Evolutionary conservation across 92 coral and sea anemone species (phyloP).

Genomic region (Porites cylindrica): DNA sequence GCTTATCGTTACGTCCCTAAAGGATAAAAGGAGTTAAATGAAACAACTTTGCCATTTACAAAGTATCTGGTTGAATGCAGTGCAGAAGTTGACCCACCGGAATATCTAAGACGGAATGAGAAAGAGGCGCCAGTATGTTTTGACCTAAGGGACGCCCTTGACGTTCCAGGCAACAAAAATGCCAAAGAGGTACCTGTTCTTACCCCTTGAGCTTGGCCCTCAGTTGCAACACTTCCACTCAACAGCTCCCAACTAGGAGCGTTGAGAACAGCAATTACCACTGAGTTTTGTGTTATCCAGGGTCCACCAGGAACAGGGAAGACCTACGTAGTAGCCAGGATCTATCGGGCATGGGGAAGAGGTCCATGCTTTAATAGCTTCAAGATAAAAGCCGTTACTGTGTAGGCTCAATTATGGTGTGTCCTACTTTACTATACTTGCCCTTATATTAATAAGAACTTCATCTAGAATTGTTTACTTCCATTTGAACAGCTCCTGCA

Average conservation of each 20-base stretch:
- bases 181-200: neutral
- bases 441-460: too few relatives aligned
- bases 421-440: too few relatives aligned
- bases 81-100: conserved; percentile 66
- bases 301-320: conserved; percentile 32
- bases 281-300: neutral
- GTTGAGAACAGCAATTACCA: neutral
- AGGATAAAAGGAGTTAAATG: conserved; percentile 66
- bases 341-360: too few relatives aligned
- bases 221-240: neutral
- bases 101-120: conserved; percentile 44
- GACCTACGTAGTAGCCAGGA: conserved; percentile 68
- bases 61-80: conserved; percentile 75
- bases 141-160: neutral
- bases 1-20: conserved; percentile 74
- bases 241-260: neutral
- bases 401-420: too few relatives aligned
- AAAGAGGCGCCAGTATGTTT: neutral
- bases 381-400: too few relatives aligned
- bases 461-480: too few relatives aligned
- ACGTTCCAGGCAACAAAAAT: neutral
- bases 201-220: neutral
- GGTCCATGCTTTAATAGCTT: too few relatives aligned
- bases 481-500: too few relatives aligned
- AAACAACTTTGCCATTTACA: conserved; percentile 69